Evolutionary conservation across 2,113 vertebrate genomes (phyloP).

Genomic region (Balaeniceps rex): DNA sequence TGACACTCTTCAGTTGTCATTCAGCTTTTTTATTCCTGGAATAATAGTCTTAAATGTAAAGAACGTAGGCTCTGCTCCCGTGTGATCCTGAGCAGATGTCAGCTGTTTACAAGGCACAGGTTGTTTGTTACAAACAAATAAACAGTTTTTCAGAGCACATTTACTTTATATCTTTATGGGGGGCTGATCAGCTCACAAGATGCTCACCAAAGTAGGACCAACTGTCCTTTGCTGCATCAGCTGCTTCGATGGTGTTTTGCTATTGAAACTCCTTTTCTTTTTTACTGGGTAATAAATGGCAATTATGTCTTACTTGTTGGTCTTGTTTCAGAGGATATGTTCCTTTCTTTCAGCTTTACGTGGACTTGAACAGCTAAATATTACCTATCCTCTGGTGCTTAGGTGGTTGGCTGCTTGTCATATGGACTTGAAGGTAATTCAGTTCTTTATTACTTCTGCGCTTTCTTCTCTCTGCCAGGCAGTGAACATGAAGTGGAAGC

Average conservation of each 20-base stretch:
- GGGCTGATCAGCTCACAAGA: constrained; percentile 37
- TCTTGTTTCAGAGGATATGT: constrained; percentile 57
- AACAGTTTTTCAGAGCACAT: constrained; percentile 51
- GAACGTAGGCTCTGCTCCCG: background rate
- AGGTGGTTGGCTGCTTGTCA: constrained; percentile 60
- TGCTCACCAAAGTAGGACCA: constrained; percentile 45
- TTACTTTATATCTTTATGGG: constrained; percentile 56
- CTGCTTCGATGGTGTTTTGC: constrained; percentile 38
- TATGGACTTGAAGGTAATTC: constrained; percentile 69
- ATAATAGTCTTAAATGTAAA: background rate
- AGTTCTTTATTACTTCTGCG: constrained; percentile 68
- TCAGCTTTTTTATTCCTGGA: background rate
- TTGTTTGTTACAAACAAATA: constrained; percentile 60
- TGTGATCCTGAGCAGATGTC: constrained; percentile 61
- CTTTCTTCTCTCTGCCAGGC: constrained; percentile 57
- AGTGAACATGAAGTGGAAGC: constrained; percentile 60
- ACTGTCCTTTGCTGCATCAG: constrained; percentile 70
- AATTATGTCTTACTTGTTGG: constrained; percentile 63
- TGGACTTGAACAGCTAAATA: constrained; percentile 58
- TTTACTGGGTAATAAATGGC: constrained; percentile 60
- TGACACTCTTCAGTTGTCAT: background rate
- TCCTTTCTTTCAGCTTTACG: constrained; percentile 54
- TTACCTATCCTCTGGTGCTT: background rate
- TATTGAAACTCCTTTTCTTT: constrained; percentile 24
- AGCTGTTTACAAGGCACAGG: constrained; percentile 57